These are phyloP conservation scores for Ferrisia virgata DNA, from an alignment of 2,888 invertebrate genomes.

Conservation along the genomic window DNA sequence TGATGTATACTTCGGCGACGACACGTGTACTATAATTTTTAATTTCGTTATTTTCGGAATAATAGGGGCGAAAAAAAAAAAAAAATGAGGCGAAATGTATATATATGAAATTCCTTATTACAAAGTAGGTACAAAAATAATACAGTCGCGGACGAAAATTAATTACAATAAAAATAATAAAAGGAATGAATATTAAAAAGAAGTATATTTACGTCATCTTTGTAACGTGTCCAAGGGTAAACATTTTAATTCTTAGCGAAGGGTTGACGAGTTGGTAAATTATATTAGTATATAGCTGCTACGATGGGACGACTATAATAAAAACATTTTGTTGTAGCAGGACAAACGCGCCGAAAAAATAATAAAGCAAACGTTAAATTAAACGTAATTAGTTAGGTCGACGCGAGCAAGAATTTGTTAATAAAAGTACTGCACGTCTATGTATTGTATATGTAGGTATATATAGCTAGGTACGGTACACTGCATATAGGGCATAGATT, in stretches of 20 bases:
- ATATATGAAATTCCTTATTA: neutral
- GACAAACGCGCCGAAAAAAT: neutral
- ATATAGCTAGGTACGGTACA: no score
- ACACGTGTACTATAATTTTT: neutral
- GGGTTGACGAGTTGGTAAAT: conserved; percentile 1
- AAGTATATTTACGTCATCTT: neutral
- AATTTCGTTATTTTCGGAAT: neutral
- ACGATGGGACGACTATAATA: neutral
- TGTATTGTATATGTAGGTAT: neutral
- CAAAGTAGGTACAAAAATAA: neutral
- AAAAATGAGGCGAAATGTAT: neutral
- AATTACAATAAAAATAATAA: neutral
- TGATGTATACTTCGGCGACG: no score
- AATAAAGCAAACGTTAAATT: conserved; percentile 1
- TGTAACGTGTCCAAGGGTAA: neutral
- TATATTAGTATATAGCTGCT: neutral
- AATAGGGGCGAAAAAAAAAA: neutral
- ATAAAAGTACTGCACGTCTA: neutral
- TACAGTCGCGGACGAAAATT: neutral
- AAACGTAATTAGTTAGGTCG: neutral
- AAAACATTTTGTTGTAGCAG: neutral
- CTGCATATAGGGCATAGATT: no score
- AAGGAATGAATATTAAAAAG: neutral
- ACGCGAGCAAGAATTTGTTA: neutral
- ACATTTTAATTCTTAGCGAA: neutral